Evolutionary conservation across 2,797 vertebrate species (phyloP).

Genomic region (Pantherophis vulpinus): DNA sequence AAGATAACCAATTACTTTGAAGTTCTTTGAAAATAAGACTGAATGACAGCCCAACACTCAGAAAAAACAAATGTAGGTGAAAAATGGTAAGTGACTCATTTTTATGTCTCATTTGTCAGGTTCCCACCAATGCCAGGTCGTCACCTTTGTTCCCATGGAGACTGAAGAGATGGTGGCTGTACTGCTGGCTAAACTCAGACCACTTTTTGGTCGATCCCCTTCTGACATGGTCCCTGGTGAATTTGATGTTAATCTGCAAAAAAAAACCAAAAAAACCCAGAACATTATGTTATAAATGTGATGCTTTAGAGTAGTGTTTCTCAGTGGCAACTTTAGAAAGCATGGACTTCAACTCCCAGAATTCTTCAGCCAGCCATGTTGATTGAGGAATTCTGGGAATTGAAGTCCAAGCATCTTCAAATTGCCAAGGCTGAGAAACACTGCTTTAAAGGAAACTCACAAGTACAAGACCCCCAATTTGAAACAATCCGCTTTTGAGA

Average conservation of each 20-base stretch:
- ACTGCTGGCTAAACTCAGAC: conserved; percentile 81
- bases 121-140: background rate
- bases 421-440: background rate
- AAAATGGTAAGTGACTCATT: background rate
- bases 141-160: conserved; percentile 73
- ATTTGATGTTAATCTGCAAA: background rate
- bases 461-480: background rate
- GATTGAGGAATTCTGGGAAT: background rate
- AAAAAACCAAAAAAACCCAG: background rate
- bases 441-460: background rate
- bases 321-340: background rate
- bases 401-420: background rate
- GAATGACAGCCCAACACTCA: background rate
- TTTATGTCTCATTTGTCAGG: background rate
- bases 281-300: background rate
- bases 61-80: background rate
- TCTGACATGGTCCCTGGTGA: conserved; percentile 75
- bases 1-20: background rate
- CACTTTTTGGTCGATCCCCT: conserved; percentile 77
- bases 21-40: background rate
- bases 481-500: background rate
- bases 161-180: conserved; percentile 81
- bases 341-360: background rate
- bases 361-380: background rate
- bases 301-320: background rate